Conservation (phyloP, 2,113 vertebrate genomes). For the Esox niger region DNA sequence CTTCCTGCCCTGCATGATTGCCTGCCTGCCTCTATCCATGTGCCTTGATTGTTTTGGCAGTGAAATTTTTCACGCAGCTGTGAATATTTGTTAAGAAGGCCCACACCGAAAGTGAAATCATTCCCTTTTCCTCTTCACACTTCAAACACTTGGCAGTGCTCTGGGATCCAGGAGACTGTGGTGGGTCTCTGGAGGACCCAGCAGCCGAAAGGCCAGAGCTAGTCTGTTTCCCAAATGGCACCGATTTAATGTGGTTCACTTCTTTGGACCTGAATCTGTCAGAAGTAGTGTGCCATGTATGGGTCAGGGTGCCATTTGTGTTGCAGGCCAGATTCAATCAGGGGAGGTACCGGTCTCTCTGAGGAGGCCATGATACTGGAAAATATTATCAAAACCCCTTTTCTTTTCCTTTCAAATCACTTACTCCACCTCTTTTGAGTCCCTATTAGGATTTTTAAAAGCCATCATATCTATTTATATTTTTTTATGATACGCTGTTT, state of each 20-base stretch:
- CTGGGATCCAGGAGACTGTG: constrained; percentile 14
- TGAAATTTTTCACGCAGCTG: constrained; percentile 31
- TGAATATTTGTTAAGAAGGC: constrained; percentile 36
- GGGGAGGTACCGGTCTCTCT: constrained; percentile 57
- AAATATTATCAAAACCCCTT: constrained; percentile 55
- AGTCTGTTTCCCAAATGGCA: constrained; percentile 14
- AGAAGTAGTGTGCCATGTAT: too few species aligned
- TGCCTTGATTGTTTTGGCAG: constrained; percentile 31
- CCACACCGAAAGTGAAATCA: constrained; percentile 41
- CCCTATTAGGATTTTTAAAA: constrained; percentile 22
- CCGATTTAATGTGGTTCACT: too few species aligned
- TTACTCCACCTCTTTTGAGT: not conserved
- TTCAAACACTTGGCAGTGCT: constrained; percentile 52
- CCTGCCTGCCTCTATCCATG: not conserved
- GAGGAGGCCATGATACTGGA: constrained; percentile 59
- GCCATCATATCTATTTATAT: not conserved
- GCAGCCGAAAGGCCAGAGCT: constrained; percentile 12
- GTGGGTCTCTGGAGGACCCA: constrained; percentile 28
- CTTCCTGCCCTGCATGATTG: too few species aligned
- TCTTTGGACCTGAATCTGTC: too few species aligned
- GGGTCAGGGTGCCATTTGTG: too few species aligned
- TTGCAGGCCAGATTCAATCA: constrained; percentile 42
- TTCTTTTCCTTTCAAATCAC: not conserved
- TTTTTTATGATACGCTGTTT: constrained; percentile 27
- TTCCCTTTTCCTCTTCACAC: constrained; percentile 40